A percentile compares a stretch with the other conserved stretches of the same genome.
phyloP scores from a whole-genome alignment of 2,113 vertebrate genomes.

The Athene noctua region DNA sequence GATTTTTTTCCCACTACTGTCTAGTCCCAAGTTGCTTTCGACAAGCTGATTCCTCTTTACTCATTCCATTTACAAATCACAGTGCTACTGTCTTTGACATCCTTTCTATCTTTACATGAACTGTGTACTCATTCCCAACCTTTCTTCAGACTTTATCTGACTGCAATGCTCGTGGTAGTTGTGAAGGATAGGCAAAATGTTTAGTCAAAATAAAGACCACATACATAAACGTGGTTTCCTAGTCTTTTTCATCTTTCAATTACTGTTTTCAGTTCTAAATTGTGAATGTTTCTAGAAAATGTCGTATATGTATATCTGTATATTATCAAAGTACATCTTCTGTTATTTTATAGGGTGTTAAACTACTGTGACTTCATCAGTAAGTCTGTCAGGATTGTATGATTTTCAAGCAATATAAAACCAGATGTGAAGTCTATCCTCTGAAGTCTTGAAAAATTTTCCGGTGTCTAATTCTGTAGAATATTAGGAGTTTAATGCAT shows the following conservation, averaged over 20 bases:
- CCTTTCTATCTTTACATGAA: neutral
- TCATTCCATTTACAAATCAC: neutral
- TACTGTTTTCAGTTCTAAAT: neutral
- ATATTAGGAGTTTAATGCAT: neutral
- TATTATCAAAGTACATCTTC: neutral
- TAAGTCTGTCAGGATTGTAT: neutral
- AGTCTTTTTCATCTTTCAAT: neutral
- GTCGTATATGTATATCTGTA: neutral
- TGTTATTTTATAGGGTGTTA: neutral
- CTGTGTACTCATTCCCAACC: neutral
- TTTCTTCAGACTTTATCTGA: neutral
- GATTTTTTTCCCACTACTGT: no score
- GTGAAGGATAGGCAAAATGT: neutral
- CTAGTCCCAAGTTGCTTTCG: neutral
- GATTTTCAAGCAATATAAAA: neutral
- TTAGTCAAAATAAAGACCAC: neutral
- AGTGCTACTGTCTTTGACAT: neutral
- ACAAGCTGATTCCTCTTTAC: neutral
- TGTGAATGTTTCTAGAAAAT: neutral
- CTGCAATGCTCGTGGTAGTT: neutral
- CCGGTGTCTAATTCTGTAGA: neutral
- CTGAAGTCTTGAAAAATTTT: neutral
- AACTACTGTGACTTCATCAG: neutral
- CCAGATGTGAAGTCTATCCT: neutral
- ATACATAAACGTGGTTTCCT: neutral